Evolutionary conservation across 2,797 vertebrate genomes (phyloP), one percentile per base, ranked within the genome.

Genomic region (Odontamblyopus lacepedii): DNA sequence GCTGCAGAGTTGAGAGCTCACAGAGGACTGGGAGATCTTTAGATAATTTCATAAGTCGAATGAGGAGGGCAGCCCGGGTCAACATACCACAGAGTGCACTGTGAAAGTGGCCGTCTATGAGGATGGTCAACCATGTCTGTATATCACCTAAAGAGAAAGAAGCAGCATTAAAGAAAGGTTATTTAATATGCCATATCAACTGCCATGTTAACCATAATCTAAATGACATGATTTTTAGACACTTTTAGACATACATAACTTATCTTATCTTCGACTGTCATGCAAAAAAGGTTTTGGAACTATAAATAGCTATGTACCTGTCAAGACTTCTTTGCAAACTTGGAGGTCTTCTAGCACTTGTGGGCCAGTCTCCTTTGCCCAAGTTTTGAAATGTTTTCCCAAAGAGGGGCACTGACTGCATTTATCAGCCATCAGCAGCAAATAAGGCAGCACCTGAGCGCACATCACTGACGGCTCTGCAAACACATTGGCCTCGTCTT

Each of bases 401-500:
- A 95, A 64, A 0, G 48, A 77, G 12, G 85, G 67, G 71, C 91
- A 89, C 11, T 85, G 6, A 0, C 87, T 78, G 5, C 69, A 86
- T 75, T 82, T 93, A 29, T 88, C 83, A 27, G 91, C 89, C 78
- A 96, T 88, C 77, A 81, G 92, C 67, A 95, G 87, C 71, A 97
- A 89, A 78, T 93, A 67, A 0, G 95, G 95, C 70, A 96, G 87
- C 75, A 97, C 85, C 8, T 89, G 88, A 41, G 63, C 77, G 0
- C 92, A 90, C 87, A 97, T 92, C 72, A 94, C 70, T 0, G 92
- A 91, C 0, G 95, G 94, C 79, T 98, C 97, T 0, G 93, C 93
- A 85, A 95, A 97, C 83, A 96, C 88, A 0, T 96, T 97, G 64
- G 93, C 93, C 18, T 96, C 93, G 0, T 98, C 96, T 81, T 96